Evolutionary conservation across 2,113 vertebrate species (phyloP), one percentile per base, ranked within the genome.

Genomic region (Platichthys stellatus): DNA sequence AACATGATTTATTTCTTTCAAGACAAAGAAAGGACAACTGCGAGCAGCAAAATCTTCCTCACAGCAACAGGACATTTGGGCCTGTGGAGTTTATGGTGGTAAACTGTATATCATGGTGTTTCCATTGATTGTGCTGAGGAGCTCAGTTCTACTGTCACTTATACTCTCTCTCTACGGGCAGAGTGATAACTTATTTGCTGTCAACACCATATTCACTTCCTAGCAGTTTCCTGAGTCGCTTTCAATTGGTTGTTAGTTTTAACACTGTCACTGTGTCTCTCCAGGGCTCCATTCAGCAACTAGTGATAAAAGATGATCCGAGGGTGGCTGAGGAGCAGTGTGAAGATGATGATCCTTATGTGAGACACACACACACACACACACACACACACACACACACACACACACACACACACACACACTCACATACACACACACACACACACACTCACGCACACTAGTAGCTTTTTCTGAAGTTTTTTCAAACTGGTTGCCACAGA

Each of bases 261-360:
- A 43, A 43, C 40, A 13, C 40, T 28, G 12, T 26, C 5, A 14
- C 21, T 7, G 0, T 43, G 13, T 43, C 43, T 72, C 26, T 73
- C 4, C 76, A 97, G 97, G 97, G 97, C 3, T 95, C 95, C 0
- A 95, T 98, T 74, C 97, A 98, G 86, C 96, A 97, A 72, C 92
- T 98, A 72, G 92, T 92, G 51, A 88, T 98, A 82, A 95, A 93
- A 68, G 78, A 94, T 1, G 95, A 97, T 75, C 93, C 95, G 20
- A 91, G 89, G 65, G 91, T 90, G 47, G 86, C 93, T 0, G 96
- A 96, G 80, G 96, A 96, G 54, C 93, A 96, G 62, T 98, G 97
- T 84, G 96, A 97, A 82, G 95, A 97, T 0, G 96, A 96, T 28
- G 96, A 97, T 17, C 92, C 95, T 23, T 95, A 96, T 58, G 97